These are phyloP conservation scores for Noctilio leporinus DNA, from an alignment of 2,113 vertebrate species.

Conservation along the genomic window DNA sequence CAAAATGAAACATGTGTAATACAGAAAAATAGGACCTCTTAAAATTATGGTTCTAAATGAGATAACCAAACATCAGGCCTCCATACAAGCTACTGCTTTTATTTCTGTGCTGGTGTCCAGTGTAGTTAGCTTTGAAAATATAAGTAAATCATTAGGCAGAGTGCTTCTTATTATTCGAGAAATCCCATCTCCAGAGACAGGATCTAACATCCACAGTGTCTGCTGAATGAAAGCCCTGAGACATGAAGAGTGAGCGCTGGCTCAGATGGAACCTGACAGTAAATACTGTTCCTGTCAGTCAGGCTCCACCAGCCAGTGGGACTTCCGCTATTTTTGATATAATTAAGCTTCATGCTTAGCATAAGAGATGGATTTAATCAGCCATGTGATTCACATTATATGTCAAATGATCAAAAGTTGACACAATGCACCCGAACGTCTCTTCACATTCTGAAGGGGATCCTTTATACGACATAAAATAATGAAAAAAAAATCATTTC, in stretches of 20 bases:
- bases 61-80: neutral
- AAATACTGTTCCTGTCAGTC: conserved; percentile 61
- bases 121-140: neutral
- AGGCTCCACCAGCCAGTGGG: conserved; percentile 12
- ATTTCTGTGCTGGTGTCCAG: neutral
- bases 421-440: neutral
- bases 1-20: neutral
- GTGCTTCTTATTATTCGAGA: neutral
- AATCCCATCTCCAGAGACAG: neutral
- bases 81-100: neutral
- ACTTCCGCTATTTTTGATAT: conserved; percentile 33
- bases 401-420: conserved; percentile 51
- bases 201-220: neutral
- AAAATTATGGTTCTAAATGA: neutral
- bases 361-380: conserved; percentile 52
- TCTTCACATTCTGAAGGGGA: neutral
- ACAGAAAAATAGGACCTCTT: neutral
- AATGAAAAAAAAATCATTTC: neutral
- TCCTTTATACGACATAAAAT: neutral
- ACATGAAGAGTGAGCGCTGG: neutral
- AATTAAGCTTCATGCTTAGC: conserved; percentile 53
- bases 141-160: conserved; percentile 14
- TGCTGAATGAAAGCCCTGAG: conserved; percentile 14
- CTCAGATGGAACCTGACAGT: conserved; percentile 49
- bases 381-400: conserved; percentile 42